phyloP scores from a whole-genome alignment of 1,140 invertebrate species.

The Colletes gigas region DNA sequence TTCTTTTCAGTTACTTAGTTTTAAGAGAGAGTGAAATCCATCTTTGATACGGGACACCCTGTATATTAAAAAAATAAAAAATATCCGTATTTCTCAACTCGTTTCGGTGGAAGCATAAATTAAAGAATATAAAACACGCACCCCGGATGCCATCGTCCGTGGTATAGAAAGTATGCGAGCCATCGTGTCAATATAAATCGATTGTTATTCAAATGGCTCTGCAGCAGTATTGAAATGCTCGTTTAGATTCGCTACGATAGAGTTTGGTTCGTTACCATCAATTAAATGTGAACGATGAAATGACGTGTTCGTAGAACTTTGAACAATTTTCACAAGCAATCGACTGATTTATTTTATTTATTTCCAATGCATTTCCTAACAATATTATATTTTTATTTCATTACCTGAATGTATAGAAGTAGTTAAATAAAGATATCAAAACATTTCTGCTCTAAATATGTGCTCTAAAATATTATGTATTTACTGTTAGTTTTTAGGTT shows the following conservation, averaged over 20 bases:
- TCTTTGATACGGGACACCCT: too few relatives aligned
- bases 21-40: too few relatives aligned
- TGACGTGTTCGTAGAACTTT: too few relatives aligned
- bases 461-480: too few relatives aligned
- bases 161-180: not conserved
- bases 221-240: slow-evolving; percentile 23
- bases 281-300: slow-evolving; percentile 14
- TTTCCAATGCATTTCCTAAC: too few relatives aligned
- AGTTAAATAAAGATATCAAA: too few relatives aligned
- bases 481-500: too few relatives aligned
- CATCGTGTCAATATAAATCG: slow-evolving; percentile 12
- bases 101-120: not conserved
- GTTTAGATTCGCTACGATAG: slow-evolving; percentile 9
- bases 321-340: too few relatives aligned
- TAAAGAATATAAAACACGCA: not conserved
- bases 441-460: too few relatives aligned
- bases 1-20: too few relatives aligned
- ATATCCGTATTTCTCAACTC: not conserved
- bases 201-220: slow-evolving; percentile 32
- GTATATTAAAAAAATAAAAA: not conserved
- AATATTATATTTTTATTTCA: too few relatives aligned
- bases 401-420: too few relatives aligned
- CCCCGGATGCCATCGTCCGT: not conserved
- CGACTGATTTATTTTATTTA: slow-evolving; percentile 4
- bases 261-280: slow-evolving; percentile 21